A percentile compares a stretch with the other conserved stretches of the same genome.
These are phyloP conservation scores for Azemiops feae DNA, from an alignment of 2,113 vertebrate species.

Conservation along the genomic window DNA sequence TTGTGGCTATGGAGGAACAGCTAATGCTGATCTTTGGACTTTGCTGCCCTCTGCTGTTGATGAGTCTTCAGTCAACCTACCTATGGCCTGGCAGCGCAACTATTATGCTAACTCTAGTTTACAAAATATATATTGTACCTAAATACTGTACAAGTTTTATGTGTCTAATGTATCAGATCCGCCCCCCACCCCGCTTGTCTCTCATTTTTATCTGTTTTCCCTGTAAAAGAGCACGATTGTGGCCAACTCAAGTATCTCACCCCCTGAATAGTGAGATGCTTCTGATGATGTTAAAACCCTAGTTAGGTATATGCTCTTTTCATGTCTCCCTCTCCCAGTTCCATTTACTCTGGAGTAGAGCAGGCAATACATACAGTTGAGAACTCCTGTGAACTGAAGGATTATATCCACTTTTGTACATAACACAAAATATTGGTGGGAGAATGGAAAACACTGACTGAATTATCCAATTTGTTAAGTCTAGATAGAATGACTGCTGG, in stretches of 20 bases:
- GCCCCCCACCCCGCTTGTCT: neutral
- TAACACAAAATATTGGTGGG: neutral
- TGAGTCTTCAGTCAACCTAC: neutral
- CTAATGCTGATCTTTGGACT: neutral
- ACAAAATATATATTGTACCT: neutral
- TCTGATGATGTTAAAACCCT: neutral
- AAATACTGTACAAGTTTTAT: neutral
- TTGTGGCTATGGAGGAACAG: no score
- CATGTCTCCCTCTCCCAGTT: neutral
- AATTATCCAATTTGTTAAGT: neutral
- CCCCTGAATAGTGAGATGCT: no score
- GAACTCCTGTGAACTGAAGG: neutral
- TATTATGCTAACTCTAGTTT: neutral
- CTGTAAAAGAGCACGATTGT: neutral
- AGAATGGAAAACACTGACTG: neutral
- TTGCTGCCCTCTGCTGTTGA: slow-evolving; percentile 12
- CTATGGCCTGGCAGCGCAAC: neutral
- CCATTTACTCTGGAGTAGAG: neutral
- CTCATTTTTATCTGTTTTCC: neutral
- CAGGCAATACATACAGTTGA: neutral
- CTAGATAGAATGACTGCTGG: neutral
- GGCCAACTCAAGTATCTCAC: neutral
- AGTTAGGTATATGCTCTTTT: no score
- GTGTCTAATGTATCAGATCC: no score
- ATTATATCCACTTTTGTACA: neutral